phyloP scores from a whole-genome alignment of 2,113 vertebrate species.

The Centropus bengalensis region DNA sequence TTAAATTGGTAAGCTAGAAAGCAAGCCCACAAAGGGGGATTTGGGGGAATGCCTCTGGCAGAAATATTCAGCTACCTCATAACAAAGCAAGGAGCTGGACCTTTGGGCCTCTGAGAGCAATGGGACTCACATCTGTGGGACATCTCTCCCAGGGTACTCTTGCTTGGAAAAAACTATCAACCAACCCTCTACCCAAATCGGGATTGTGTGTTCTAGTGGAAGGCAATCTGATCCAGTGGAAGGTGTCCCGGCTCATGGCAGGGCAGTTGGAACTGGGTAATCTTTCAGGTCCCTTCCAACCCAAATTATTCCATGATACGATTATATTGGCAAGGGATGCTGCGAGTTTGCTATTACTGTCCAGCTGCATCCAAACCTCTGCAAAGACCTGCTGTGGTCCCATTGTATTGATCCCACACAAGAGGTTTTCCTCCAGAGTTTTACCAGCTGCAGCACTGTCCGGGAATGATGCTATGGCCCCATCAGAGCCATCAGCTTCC shows the following conservation, averaged over 20 bases:
- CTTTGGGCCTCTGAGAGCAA: not conserved
- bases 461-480: not conserved
- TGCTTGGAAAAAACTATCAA: not conserved
- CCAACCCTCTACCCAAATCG: accelerated
- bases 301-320: too few relatives aligned
- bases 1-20: not conserved
- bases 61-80: not conserved
- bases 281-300: too few relatives aligned
- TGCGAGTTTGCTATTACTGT: not conserved
- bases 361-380: not conserved
- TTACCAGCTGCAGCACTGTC: not conserved
- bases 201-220: too few relatives aligned
- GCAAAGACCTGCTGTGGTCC: not conserved
- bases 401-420: not conserved
- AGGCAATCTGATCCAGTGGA: too few relatives aligned
- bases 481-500: not conserved
- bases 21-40: not conserved
- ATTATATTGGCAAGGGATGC: not conserved
- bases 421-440: not conserved
- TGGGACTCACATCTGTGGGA: not conserved
- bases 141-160: not conserved
- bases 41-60: not conserved
- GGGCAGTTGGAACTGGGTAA: too few relatives aligned
- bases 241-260: too few relatives aligned
- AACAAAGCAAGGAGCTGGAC: not conserved